Evolutionary conservation across 2,888 invertebrate species (phyloP).

Genomic region (Metalampra italica): DNA sequence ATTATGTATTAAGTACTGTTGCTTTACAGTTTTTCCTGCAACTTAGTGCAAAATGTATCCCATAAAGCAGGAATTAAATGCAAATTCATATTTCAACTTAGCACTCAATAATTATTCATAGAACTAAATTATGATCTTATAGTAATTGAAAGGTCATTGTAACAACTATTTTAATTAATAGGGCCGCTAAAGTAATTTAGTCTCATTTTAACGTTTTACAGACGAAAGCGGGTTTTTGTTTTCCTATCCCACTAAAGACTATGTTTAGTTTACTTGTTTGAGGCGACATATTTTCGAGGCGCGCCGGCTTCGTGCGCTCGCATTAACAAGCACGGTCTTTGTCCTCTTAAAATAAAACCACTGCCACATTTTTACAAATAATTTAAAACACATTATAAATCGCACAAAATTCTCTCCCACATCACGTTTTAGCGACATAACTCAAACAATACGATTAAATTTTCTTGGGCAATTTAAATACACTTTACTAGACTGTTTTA

Average conservation of each 20-base stretch:
- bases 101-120: slow-evolving; percentile 12
- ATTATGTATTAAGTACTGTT: no score
- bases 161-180: slow-evolving; percentile 4
- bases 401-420: slow-evolving; percentile 12
- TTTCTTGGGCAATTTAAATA: slow-evolving; percentile 54
- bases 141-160: slow-evolving; percentile 37
- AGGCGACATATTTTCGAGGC: slow-evolving; percentile 57
- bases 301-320: slow-evolving; percentile 54
- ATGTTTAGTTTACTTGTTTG: slow-evolving; percentile 62
- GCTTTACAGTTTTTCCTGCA: no score
- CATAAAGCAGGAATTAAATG: slow-evolving; percentile 7
- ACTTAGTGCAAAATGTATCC: neutral
- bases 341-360: slow-evolving; percentile 62
- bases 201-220: slow-evolving; percentile 29
- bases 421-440: slow-evolving; percentile 23
- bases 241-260: slow-evolving; percentile 48
- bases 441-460: slow-evolving; percentile 33
- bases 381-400: slow-evolving; percentile 21
- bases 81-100: slow-evolving; percentile 8
- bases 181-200: neutral
- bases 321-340: slow-evolving; percentile 67
- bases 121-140: slow-evolving; percentile 4
- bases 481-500: slow-evolving; percentile 52
- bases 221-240: slow-evolving; percentile 52
- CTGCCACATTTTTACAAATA: slow-evolving; percentile 44